Evolutionary conservation across 2,797 vertebrate genomes (phyloP), one percentile per base, ranked within the genome.

Genomic region (Crenuchus spilurus): DNA sequence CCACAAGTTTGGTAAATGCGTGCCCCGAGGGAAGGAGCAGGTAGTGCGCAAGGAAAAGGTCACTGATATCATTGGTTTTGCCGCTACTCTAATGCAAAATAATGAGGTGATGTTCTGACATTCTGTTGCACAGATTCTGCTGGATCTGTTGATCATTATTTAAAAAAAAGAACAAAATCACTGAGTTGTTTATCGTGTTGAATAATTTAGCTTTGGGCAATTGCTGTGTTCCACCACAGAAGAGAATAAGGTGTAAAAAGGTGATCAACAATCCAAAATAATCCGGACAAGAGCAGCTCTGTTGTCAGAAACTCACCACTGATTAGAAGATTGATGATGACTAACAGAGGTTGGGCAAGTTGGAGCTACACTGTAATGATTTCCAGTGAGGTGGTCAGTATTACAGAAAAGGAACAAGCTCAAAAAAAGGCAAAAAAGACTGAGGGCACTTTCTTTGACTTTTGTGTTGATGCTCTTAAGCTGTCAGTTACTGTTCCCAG

Each of bases 21-120:
- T 0, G 0, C 37, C 57, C 20, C 26, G 2, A 33, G 24, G 48
- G 54, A 51, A 42, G 31, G 20, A n/a, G 11, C 41, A 26, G 22
- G 46, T 33, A 51, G 55, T 52, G 41, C 42, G 13, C 14, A 48
- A 37, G 1, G 22, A 46, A 75, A 69, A 75, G 48, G 66, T 64
- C 74, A 63, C 33, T 54, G 48, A 9, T 44, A 37, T 46, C 5
- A 10, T 35, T 13, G 16, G 31, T 16, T 52, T 70, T 35, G 4
- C 0, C 6, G 49, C 44, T 3, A 14, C 9, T 9, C 22, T 51
- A 20, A 20, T 51, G 22, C 6, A 28, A 66, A 52, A 54, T 70
- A 46, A 70, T 9, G 22, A 63, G 41, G 24, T 2, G 35, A 54
- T 31, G 6, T 44, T 26, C 57, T 54, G 54, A 42, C 46, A 52